Conservation (phyloP, 1,140 invertebrate species). For the Sarcophaga peregrina region DNA sequence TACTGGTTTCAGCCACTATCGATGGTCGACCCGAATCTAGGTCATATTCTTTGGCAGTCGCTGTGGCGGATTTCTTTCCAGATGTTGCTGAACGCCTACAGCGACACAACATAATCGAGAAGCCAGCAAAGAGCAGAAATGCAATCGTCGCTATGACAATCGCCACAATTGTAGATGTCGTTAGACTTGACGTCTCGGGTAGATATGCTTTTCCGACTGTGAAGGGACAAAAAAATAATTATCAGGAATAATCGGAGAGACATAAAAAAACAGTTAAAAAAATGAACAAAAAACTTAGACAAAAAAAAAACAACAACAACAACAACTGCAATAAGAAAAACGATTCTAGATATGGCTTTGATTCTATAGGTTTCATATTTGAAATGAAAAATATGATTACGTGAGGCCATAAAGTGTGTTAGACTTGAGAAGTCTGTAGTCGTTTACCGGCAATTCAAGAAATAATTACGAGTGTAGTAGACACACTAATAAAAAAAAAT, state of each 20-base stretch:
- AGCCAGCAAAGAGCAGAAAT: conserved; percentile 54
- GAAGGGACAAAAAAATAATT: conserved; percentile 16
- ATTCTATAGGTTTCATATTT: too few relatives aligned
- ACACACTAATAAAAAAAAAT: too few relatives aligned
- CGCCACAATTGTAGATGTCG: conserved; percentile 61
- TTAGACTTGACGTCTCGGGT: conserved; percentile 54
- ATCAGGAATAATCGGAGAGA: not conserved
- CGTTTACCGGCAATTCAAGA: too few relatives aligned
- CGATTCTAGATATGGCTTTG: too few relatives aligned
- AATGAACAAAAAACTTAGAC: not conserved
- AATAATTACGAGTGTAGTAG: too few relatives aligned
- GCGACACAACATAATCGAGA: conserved; percentile 59
- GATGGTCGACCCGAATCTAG: conserved; percentile 55
- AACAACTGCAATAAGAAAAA: not conserved
- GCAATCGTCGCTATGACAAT: conserved; percentile 58
- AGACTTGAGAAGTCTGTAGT: too few relatives aligned
- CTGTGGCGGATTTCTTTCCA: conserved; percentile 38
- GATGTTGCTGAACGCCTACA: conserved; percentile 53
- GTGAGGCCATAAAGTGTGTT: too few relatives aligned
- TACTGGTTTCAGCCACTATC: conserved; percentile 48
- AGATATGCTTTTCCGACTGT: conserved; percentile 63
- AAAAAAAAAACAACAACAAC: not conserved
- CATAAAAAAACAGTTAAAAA: conserved; percentile 15
- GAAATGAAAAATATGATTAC: too few relatives aligned
- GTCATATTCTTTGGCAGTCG: conserved; percentile 57